Evolutionary conservation across 2,113 vertebrate species (phyloP).

Genomic region (Callopanchax toddi): DNA sequence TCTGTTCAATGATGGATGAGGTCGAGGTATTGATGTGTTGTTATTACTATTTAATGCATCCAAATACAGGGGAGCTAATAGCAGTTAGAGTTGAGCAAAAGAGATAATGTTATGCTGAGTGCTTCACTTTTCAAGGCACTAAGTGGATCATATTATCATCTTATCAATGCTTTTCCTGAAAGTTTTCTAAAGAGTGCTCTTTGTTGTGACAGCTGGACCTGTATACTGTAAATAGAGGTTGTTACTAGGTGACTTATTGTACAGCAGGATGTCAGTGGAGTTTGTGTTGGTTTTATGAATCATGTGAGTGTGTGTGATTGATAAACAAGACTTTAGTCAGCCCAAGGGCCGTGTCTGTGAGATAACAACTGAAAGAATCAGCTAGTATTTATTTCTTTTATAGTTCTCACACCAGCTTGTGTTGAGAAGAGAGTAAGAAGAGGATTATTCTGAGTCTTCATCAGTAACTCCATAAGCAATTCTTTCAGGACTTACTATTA

Average conservation of each 20-base stretch:
- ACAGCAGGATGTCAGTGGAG: neutral
- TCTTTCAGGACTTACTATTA: no score
- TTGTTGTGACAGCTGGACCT: slow-evolving; percentile 51
- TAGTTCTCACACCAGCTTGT: neutral
- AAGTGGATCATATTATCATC: slow-evolving; percentile 44
- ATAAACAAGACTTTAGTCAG: slow-evolving; percentile 23
- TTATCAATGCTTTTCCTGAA: slow-evolving; percentile 27
- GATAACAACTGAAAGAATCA: slow-evolving; percentile 37
- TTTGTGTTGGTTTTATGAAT: slow-evolving; percentile 4
- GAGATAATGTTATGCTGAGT: slow-evolving; percentile 63
- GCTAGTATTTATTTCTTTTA: slow-evolving; percentile 1
- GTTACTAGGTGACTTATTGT: slow-evolving; percentile 21
- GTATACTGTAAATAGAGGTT: neutral
- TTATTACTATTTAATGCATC: slow-evolving; percentile 64
- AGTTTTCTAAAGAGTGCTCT: slow-evolving; percentile 42
- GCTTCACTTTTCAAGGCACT: slow-evolving; percentile 61
- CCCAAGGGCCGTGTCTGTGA: neutral
- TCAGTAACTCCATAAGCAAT: neutral
- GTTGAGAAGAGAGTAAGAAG: slow-evolving; percentile 9
- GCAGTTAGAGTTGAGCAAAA: slow-evolving; percentile 46
- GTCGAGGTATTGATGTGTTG: slow-evolving; percentile 52
- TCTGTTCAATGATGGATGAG: slow-evolving; percentile 33
- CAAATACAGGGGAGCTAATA: slow-evolving; percentile 22
- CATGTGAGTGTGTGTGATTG: slow-evolving; percentile 21
- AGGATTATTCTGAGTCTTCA: neutral